phyloP scores from a whole-genome alignment of 1,140 invertebrate species.

The Drosophila nigrodunni region DNA sequence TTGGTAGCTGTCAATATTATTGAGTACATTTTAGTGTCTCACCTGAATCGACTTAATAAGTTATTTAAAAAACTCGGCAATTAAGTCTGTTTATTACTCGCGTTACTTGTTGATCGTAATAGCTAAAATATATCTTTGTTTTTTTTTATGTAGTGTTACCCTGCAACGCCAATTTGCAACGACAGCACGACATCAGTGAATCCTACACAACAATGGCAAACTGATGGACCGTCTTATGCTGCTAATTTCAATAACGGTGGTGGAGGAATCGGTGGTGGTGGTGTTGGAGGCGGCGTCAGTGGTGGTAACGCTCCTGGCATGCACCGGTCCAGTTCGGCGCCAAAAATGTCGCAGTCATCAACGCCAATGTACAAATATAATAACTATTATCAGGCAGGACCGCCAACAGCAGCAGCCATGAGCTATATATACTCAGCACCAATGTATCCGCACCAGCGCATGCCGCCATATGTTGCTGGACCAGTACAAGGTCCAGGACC shows the following conservation, averaged over 20 bases:
- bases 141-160: slow-evolving; percentile 33
- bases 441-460: slow-evolving; percentile 41
- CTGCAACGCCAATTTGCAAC: slow-evolving; percentile 35
- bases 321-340: slow-evolving; percentile 70
- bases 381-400: slow-evolving; percentile 60
- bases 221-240: slow-evolving; percentile 27
- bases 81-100: too few species aligned
- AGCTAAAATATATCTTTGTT: background rate
- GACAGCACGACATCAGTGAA: slow-evolving; percentile 18
- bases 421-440: slow-evolving; percentile 64
- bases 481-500: slow-evolving; percentile 10
- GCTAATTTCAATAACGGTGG: slow-evolving; percentile 41
- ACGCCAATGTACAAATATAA: slow-evolving; percentile 66
- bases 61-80: too few species aligned
- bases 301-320: slow-evolving; percentile 42
- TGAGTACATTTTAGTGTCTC: too few species aligned
- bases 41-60: too few species aligned
- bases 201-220: slow-evolving; percentile 17
- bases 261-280: background rate
- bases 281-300: background rate
- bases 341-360: slow-evolving; percentile 68
- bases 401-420: slow-evolving; percentile 32
- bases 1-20: too few species aligned
- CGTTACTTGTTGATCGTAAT: background rate
- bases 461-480: slow-evolving; percentile 51